These are phyloP conservation scores for Pseudanteris insignis DNA, from an alignment of 2,888 invertebrate species.

Conservation along the genomic window DNA sequence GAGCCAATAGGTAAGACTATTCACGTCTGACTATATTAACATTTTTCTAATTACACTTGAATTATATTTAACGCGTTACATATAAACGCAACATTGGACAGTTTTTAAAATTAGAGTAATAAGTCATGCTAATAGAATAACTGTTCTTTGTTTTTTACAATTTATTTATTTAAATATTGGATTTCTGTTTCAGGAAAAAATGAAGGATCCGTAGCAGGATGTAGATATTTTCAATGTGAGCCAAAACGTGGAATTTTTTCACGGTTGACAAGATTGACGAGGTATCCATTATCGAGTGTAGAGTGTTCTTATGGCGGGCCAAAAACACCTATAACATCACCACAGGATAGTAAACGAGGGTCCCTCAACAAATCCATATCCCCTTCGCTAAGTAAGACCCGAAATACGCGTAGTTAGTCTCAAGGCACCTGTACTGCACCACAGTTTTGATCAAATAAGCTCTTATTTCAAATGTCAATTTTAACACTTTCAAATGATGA, in stretches of 20 bases:
- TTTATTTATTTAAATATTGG: not conserved
- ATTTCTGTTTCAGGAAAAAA: slow-evolving; percentile 89
- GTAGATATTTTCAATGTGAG: slow-evolving; percentile 93
- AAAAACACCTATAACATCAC: slow-evolving; percentile 52
- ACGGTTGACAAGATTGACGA: slow-evolving; percentile 83
- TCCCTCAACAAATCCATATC: slow-evolving; percentile 63
- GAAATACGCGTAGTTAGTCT: slow-evolving; percentile 46
- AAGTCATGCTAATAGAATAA: too few relatives aligned
- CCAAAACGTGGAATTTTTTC: slow-evolving; percentile 94
- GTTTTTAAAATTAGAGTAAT: too few relatives aligned
- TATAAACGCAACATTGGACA: too few relatives aligned
- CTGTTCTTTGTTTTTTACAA: too few relatives aligned
- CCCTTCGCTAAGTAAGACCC: slow-evolving; percentile 63
- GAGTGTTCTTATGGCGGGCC: slow-evolving; percentile 55
- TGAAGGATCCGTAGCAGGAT: slow-evolving; percentile 93
- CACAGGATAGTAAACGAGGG: slow-evolving; percentile 67
- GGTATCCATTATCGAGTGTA: slow-evolving; percentile 73
- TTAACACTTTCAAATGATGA: not conserved
- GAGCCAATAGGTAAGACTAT: slow-evolving; percentile 83
- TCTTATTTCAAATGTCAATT: slow-evolving; percentile 24
- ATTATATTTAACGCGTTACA: too few relatives aligned
- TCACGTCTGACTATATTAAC: too few relatives aligned
- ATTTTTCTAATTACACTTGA: not conserved
- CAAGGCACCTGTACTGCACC: slow-evolving; percentile 4
- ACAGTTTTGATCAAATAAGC: not conserved